Evolutionary conservation across 2,113 vertebrate species (phyloP), one percentile per base, ranked within the genome.

Genomic region (Brachyhypopomus occidentalis): DNA sequence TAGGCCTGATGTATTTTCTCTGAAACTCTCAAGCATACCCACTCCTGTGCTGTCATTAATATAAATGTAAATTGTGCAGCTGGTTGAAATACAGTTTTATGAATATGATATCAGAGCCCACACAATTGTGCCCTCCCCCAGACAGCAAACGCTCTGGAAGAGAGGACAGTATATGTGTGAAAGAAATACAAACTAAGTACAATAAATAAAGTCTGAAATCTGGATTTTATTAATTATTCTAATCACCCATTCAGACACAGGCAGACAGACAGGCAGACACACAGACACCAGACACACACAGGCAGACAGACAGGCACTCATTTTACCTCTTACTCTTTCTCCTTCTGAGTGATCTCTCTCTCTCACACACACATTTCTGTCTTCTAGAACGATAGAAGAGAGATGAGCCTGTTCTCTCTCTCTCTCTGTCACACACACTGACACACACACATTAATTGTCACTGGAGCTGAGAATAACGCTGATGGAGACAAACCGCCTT

Each of bases 41-140:
- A 27, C 22, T 75, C 72, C 59, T 71, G 66, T 38, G 27, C 72
- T 23, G 30, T 71, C 63, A 72, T 78, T 84, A 74, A 81, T 81
- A 77, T 81, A 69, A 84, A 84, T 84, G 48, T 81, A 73, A 77
- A 81, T 81, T n/a, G 48, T 78, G 36, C 60, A 16, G 27, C 55
- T 58, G 7, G 4, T 38, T 58, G 71, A 27, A 67, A 67, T 63
- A 72, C 41, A 78, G 22, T 64, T 84, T 81, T 79, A 74, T 86
- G 79, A 72, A 84, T 82, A 79, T 23, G 66, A 69, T 59, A 83
- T 86, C 66, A 72, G 82, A 77, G 79, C 62, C 34, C 59, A 30
- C 11, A 25, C 34, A 25, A 20, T 23, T n/a, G 41, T n/a, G 52
- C 5, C 20, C 2, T 23, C 38, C 34, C 30, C 25, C n/a, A 36